Conservation (phyloP, 2,888 invertebrate species). For the Dryobota labecula region DNA sequence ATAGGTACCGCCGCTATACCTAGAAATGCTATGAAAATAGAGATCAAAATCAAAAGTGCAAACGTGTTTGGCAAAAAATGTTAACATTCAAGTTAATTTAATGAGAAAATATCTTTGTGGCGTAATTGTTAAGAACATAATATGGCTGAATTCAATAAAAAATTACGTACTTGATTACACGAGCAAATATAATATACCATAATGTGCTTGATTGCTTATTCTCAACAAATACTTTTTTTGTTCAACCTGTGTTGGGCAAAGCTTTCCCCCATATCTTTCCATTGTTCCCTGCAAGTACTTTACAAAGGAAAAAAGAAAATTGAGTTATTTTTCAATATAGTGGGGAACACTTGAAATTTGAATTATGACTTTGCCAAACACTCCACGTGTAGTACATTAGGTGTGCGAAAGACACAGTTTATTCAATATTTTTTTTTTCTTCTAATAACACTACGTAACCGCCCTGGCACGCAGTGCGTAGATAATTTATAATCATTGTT, state of each 20-base stretch:
- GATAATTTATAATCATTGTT: conserved; percentile 71
- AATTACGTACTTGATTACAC: background rate
- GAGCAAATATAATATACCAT: background rate
- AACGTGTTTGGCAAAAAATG: background rate
- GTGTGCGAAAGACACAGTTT: conserved; percentile 1
- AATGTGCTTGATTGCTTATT: background rate
- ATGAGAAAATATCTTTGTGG: background rate
- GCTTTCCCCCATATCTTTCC: no score
- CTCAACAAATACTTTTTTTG: background rate
- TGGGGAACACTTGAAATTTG: background rate
- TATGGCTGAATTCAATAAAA: background rate
- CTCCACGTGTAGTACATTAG: background rate
- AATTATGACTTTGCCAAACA: background rate
- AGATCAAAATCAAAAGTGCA: background rate
- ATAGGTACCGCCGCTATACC: background rate
- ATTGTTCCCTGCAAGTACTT: background rate
- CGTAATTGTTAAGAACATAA: background rate
- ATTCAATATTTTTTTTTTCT: conserved; percentile 1
- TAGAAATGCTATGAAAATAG: background rate
- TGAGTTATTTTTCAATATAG: background rate
- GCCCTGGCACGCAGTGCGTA: conserved; percentile 69
- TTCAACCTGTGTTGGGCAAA: background rate
- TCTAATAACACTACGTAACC: conserved; percentile 44
- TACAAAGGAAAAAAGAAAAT: background rate
- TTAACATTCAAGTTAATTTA: background rate